Evolutionary conservation across 2,113 vertebrate species (phyloP).

Genomic region (Puma concolor): DNA sequence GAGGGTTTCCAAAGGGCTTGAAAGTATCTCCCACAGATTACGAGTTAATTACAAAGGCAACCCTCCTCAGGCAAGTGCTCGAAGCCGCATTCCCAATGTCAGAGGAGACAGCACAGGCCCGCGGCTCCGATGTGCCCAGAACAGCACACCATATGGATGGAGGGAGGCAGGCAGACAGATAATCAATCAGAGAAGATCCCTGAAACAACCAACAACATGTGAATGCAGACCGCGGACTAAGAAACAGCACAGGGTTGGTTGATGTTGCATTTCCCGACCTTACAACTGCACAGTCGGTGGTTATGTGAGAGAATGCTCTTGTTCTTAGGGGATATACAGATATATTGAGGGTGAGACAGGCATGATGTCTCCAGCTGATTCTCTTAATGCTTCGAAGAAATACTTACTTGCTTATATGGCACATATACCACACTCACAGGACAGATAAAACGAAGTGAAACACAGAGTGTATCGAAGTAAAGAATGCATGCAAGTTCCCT

Average conservation of each 20-base stretch:
- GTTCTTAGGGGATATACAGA: background rate
- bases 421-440: background rate
- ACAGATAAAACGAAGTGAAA: background rate
- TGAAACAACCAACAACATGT: fast-evolving
- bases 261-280: background rate
- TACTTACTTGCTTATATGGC: fast-evolving
- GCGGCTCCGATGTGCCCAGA: fast-evolving
- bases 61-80: background rate
- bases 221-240: background rate
- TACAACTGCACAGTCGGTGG: background rate
- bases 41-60: background rate
- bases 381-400: background rate
- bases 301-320: background rate
- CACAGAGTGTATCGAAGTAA: background rate
- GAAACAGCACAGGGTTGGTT: background rate
- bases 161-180: fast-evolving
- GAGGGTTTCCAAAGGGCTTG: background rate
- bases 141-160: fast-evolving
- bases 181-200: background rate
- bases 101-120: fast-evolving
- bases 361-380: fast-evolving
- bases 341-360: background rate
- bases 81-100: background rate
- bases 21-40: background rate
- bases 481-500: background rate